Percentiles rank a stretch among this genome's conserved stretches.
phyloP scores from a whole-genome alignment of 1,140 invertebrate species.

The Trigoniulus corallinus region DNA sequence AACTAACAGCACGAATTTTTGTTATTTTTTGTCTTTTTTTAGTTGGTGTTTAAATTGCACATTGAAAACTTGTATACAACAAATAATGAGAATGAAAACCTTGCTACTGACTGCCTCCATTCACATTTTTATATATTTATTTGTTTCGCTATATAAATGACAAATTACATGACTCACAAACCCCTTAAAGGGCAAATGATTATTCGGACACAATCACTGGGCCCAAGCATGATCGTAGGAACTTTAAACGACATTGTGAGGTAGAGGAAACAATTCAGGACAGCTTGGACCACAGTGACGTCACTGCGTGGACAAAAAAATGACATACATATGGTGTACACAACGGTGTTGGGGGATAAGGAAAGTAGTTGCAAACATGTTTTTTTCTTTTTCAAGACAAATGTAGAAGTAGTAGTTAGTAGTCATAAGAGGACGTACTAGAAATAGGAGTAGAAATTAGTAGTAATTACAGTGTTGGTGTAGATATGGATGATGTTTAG shows the following conservation, averaged over 20 bases:
- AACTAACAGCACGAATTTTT: background rate
- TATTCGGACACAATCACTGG: background rate
- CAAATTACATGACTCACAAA: background rate
- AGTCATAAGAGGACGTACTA: too few relatives aligned
- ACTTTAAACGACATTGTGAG: background rate
- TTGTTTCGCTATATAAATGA: background rate
- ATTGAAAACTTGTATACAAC: background rate
- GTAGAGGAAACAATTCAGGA: background rate
- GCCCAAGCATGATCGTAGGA: background rate
- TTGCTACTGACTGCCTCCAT: background rate
- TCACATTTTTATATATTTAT: background rate
- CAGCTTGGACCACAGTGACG: too few relatives aligned
- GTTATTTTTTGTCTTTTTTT: background rate
- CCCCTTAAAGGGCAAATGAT: background rate
- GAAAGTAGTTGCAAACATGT: too few relatives aligned
- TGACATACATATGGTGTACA: too few relatives aligned
- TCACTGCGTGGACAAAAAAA: too few relatives aligned
- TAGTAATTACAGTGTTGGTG: too few relatives aligned
- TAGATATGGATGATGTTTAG: too few relatives aligned
- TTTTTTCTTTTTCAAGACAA: too few relatives aligned
- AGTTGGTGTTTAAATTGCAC: background rate
- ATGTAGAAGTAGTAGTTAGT: too few relatives aligned
- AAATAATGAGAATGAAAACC: background rate
- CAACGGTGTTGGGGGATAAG: too few relatives aligned
- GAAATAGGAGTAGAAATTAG: too few relatives aligned